These are phyloP conservation scores for Heliconius aoede DNA, from an alignment of 2,888 invertebrate species.

Conservation along the genomic window DNA sequence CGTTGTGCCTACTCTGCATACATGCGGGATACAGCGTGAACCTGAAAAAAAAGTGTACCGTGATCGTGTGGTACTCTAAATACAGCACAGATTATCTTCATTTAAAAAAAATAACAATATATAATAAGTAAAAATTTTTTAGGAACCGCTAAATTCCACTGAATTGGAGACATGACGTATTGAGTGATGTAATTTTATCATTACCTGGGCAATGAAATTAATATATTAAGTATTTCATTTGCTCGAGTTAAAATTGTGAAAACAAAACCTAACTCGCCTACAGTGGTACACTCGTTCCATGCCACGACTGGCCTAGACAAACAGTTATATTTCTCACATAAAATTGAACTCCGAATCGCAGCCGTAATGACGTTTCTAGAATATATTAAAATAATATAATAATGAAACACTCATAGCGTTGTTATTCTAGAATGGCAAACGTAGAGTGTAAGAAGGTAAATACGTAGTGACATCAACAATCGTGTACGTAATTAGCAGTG, in stretches of 20 bases:
- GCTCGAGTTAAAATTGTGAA: too few species aligned
- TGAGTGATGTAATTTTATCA: background rate
- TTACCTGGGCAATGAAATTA: too few species aligned
- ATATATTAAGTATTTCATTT: background rate
- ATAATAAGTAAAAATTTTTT: too few species aligned
- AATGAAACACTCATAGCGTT: background rate
- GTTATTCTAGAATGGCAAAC: background rate
- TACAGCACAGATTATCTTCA: too few species aligned
- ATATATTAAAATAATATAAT: background rate
- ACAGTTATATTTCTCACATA: too few species aligned
- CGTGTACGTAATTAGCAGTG: constrained; percentile 42
- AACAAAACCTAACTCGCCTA: too few species aligned
- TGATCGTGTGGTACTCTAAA: too few species aligned
- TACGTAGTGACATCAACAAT: constrained; percentile 24
- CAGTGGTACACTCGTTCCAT: background rate
- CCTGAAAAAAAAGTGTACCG: too few species aligned
- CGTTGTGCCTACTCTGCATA: too few species aligned
- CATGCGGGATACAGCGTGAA: too few species aligned
- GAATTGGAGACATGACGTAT: background rate
- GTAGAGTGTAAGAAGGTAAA: constrained; percentile 19
- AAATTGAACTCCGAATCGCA: too few species aligned
- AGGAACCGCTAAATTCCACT: background rate
- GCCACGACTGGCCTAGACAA: background rate
- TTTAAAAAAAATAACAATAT: background rate
- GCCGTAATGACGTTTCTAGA: background rate